A percentile compares a stretch with the other conserved stretches of the same genome.
Evolutionary conservation across 1,140 invertebrate genomes (phyloP).

Genomic region (Muscidifurax raptorellus): DNA sequence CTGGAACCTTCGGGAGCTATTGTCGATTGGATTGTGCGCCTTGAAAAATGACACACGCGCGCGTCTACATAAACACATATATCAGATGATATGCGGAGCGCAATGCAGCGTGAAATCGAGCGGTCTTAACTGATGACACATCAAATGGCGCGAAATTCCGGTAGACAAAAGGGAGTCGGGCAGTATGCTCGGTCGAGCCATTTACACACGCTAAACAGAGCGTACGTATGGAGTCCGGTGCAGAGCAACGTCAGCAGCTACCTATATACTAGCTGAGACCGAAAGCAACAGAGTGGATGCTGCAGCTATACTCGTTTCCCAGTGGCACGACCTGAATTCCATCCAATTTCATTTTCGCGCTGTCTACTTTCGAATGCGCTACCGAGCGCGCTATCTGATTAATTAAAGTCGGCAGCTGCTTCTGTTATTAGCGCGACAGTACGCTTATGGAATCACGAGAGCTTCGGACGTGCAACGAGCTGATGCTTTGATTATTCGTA

Average conservation of each 20-base stretch:
- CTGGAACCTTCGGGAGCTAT: not conserved
- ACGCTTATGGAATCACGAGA: not conserved
- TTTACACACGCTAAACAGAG: not conserved
- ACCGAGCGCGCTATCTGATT: slow-evolving; percentile 32
- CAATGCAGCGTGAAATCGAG: not conserved
- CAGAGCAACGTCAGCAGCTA: not conserved
- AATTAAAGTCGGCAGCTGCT: slow-evolving; percentile 24
- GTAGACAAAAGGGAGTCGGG: not conserved
- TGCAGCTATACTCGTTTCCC: not conserved
- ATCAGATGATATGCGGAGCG: not conserved
- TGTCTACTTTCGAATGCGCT: slow-evolving; percentile 7
- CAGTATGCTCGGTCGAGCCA: not conserved
- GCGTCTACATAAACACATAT: not conserved
- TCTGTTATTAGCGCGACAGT: not conserved
- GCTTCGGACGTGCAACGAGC: not conserved
- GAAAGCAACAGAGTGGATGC: not conserved
- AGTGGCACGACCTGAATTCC: not conserved
- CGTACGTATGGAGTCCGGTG: not conserved
- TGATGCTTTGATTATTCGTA: slow-evolving; percentile 28
- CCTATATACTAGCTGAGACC: not conserved
- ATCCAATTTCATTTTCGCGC: slow-evolving; percentile 18
- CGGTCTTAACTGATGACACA: not conserved
- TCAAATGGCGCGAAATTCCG: not conserved
- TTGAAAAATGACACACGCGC: not conserved
- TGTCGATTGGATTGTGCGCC: too few species aligned